These are phyloP conservation scores for Acomys russatus DNA, from an alignment of 2,797 vertebrate genomes.

Conservation along the genomic window DNA sequence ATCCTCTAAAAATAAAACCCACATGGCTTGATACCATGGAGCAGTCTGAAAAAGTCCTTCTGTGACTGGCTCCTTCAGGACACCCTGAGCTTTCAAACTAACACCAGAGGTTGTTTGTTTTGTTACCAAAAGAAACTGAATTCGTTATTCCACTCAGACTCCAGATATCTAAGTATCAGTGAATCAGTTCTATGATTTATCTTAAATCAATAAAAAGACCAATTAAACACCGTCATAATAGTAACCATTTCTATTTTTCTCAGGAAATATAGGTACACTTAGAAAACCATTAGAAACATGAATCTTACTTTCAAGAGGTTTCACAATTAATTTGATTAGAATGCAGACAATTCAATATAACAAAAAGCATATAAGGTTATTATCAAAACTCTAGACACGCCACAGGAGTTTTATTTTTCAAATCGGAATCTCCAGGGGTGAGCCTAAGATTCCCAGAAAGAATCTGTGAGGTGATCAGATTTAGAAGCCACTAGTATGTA, in stretches of 20 bases:
- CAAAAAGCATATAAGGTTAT: neutral
- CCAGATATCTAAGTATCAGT: neutral
- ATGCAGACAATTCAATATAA: neutral
- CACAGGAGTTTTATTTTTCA: neutral
- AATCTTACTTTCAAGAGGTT: neutral
- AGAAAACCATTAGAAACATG: neutral
- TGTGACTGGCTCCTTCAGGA: constrained; percentile 43
- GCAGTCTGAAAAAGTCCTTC: constrained; percentile 55
- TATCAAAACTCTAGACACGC: constrained; percentile 26
- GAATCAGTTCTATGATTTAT: constrained; percentile 2
- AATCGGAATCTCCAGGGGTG: neutral
- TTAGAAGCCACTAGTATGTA: neutral
- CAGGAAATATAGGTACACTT: neutral
- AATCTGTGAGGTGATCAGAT: neutral
- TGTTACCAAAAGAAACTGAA: constrained; percentile 8
- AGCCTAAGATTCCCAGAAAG: neutral
- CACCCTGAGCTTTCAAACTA: constrained; percentile 58
- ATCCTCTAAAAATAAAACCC: constrained; percentile 61
- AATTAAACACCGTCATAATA: neutral
- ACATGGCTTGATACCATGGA: constrained; percentile 48
- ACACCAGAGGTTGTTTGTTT: constrained; percentile 59
- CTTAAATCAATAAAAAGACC: neutral
- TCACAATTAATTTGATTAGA: neutral
- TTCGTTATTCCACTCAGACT: neutral
- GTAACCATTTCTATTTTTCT: neutral